Base-by-base conservation (phyloP, 1,140 invertebrate species). In the Diabrotica virgifera region DNA sequence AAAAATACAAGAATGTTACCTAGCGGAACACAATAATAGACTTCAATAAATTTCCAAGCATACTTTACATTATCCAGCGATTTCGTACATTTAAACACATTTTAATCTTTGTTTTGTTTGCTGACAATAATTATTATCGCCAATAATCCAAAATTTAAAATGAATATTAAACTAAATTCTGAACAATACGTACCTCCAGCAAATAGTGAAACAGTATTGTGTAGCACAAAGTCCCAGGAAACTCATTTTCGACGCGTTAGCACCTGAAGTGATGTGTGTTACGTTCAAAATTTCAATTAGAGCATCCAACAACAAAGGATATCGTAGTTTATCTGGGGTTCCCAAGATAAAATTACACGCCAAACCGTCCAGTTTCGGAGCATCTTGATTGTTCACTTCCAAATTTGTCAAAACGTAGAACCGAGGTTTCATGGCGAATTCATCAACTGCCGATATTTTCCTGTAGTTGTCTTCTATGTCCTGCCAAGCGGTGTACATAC, bases 281-380 rank as follows among this genome's bases (percentile, higher is more conserved):
- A 93, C 83, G 59, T 87, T 86, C 1, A 92, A 79, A 50, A 96
- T 89, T 71, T 90, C 88, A 46, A 96, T 87, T 10, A 97, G 80
- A 0, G 93, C 90, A 73, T 96, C 90, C 62, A 97, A 88, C 9
- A 98, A 78, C 37, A 91, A 78, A 0, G 90, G 89, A 82, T 98
- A 98, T 72, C 94, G 91, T 46, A 97, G 81, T 80, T 92, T 92
- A 75, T 97, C 95, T 0, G 92, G 87, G 3, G 92, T 94, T 38
- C 93, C 93, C 24, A 97, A 80, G 46, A 97, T 90, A 75, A 97
- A 97, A 81, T 94, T 97, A 77, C 93, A 94, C 4, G 95, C 95
- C 79, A 98, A 80, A 24, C 95, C 95, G 82, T 98, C 95, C 46
- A 98, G 81, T 80, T 96, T 96, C 5, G 91, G 92, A 24, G 87